Evolutionary conservation across 2,797 vertebrate genomes (phyloP).

Genomic region (Coregonus ussuriensis): DNA sequence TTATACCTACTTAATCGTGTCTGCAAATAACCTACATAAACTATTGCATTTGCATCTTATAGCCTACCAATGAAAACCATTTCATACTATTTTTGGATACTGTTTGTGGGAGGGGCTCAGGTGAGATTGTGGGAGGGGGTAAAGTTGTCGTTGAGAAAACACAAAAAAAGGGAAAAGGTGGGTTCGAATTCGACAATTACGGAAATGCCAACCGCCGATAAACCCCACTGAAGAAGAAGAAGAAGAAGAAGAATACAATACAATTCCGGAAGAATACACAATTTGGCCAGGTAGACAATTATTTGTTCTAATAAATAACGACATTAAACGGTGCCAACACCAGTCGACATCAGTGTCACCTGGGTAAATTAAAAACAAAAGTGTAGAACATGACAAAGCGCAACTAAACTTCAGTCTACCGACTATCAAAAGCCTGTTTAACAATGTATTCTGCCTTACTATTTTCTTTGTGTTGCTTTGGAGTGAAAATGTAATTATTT

Average conservation of each 20-base stretch:
- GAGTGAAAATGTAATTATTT: neutral
- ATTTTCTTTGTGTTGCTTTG: neutral
- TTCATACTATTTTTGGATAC: neutral
- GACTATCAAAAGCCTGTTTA: neutral
- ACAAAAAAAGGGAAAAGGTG: neutral
- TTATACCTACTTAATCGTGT: neutral
- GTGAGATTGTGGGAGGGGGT: neutral
- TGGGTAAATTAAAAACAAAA: neutral
- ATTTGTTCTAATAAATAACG: neutral
- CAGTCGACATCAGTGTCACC: neutral
- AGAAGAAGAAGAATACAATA: too few species aligned
- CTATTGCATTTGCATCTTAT: neutral
- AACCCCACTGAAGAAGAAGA: too few species aligned
- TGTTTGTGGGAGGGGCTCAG: neutral
- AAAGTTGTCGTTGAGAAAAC: neutral
- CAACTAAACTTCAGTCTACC: neutral
- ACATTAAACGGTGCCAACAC: neutral
- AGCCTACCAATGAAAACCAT: neutral
- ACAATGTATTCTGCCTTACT: neutral
- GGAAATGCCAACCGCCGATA: too few species aligned
- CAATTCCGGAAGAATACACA: neutral
- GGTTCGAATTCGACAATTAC: neutral
- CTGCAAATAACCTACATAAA: neutral
- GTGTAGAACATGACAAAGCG: neutral
- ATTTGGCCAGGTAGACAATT: neutral